Evolutionary conservation across 2,113 vertebrate genomes (phyloP), one percentile per base, ranked within the genome.

Genomic region (Takifugu bimaculatus): DNA sequence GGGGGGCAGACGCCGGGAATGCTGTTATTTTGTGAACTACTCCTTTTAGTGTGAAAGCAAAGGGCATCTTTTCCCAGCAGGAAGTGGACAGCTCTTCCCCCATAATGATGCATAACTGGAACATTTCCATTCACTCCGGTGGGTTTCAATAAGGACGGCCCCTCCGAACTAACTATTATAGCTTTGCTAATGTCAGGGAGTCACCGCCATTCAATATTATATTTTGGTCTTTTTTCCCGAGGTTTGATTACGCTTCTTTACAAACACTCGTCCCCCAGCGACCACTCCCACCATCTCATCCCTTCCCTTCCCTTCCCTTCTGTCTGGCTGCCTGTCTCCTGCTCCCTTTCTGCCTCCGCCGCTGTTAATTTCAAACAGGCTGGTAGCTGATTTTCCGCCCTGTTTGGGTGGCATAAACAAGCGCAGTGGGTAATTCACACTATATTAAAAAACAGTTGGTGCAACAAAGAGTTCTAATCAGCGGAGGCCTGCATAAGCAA

Each of bases 401-500:
- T 92, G 92, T 93, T 93, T 85, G 91, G 89, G 91, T 91, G 90
- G 91, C 90, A 92, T 93, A 94, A 97, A 95, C 92, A 94, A 91
- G 92, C 95, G 91, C 94, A 94, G 94, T 93, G 93, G 94, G 94
- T 94, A 94, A 96, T 96, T 94, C 93, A 89, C 93, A 93, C 93
- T 89, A 94, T 92, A 93, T 95, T 94, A 93, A 93, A 50, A 96
- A 96, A 95, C 92, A 93, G 94, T 93, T 92, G 93, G 92, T 91
- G 89, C 93, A 91, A 91, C 93, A 92, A 79, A 94, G 92, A 93
- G 91, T 88, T 92, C 91, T 94, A 95, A 94, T 94, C 94, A 94
- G 88, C 62, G 83, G 91, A 94, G 91, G 91, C 89, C 92, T 92
- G 90, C 91, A 92, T 90, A 91, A 93, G 92, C 94, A 96, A 95